Percentiles rank a stretch among this genome's conserved stretches.
phyloP scores from a whole-genome alignment of 2,797 vertebrate species.

The Gymnodraco acuticeps region DNA sequence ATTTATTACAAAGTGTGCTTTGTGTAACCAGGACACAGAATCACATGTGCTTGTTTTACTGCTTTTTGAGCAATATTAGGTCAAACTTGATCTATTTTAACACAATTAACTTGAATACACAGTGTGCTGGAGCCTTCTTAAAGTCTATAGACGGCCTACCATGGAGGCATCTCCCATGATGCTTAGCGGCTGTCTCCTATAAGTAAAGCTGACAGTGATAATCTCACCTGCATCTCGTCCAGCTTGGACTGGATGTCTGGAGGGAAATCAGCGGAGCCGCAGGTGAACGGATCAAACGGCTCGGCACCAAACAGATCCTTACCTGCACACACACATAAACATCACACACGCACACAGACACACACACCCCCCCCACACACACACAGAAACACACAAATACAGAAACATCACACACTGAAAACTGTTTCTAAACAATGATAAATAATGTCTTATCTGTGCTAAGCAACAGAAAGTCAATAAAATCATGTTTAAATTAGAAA shows the following conservation, averaged over 20 bases:
- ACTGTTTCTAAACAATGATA: not conserved
- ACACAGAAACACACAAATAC: conserved; percentile 36
- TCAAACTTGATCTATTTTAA: not conserved
- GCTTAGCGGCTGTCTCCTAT: too few species aligned
- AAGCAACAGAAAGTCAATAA: not conserved
- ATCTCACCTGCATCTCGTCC: conserved; percentile 98
- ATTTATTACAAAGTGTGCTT: not conserved
- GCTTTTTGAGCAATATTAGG: not conserved
- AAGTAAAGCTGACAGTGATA: too few species aligned
- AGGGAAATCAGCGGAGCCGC: conserved; percentile 95
- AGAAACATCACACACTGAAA: not conserved
- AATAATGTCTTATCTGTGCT: not conserved
- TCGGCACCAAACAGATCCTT: conserved; percentile 97
- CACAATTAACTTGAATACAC: not conserved
- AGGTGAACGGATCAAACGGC: conserved; percentile 98
- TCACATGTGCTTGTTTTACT: not conserved
- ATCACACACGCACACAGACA: not conserved
- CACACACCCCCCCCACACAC: conserved; percentile 91
- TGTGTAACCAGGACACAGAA: not conserved
- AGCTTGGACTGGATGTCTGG: conserved; percentile 98
- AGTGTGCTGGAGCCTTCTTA: not conserved
- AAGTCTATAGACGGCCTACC: not conserved
- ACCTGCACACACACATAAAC: conserved; percentile 81
- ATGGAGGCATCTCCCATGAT: not conserved
- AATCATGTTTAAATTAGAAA: too few species aligned